Conservation (phyloP, 2,888 invertebrate genomes). For the Drosophila anomelani region DNA sequence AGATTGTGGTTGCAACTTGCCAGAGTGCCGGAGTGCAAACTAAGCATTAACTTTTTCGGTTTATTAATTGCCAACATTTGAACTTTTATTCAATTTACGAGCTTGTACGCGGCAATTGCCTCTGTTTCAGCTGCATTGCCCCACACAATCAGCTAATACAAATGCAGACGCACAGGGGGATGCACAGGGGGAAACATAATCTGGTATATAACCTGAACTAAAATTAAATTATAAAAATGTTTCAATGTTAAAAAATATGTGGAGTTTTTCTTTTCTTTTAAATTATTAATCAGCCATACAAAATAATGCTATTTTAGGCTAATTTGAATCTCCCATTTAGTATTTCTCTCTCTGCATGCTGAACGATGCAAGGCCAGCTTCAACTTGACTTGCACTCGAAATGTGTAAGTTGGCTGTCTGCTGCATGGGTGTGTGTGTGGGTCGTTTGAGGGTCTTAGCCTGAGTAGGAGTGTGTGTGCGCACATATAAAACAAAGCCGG, state of each 20-base stretch:
- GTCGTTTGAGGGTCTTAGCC: conserved; percentile 1
- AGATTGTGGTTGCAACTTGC: conserved; percentile 38
- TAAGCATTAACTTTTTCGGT: conserved; percentile 80
- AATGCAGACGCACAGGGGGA: conserved; percentile 5
- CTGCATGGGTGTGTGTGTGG: conserved; percentile 16
- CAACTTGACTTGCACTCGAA: conserved; percentile 48
- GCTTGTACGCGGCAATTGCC: conserved; percentile 55
- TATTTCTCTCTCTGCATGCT: conserved; percentile 13
- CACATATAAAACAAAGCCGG: conserved; percentile 45
- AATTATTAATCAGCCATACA: no score
- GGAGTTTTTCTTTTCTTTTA: background rate
- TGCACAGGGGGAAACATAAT: conserved; percentile 7
- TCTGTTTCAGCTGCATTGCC: conserved; percentile 43
- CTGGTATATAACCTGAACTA: background rate
- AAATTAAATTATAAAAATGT: background rate
- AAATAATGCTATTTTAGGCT: background rate
- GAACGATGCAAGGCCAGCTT: conserved; percentile 32
- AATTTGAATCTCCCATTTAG: background rate
- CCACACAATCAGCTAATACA: conserved; percentile 52
- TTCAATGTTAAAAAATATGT: background rate
- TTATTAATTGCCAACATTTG: conserved; percentile 84
- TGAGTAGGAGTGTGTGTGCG: conserved; percentile 13
- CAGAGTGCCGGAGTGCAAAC: conserved; percentile 14
- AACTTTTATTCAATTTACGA: conserved; percentile 84
- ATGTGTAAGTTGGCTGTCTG: conserved; percentile 20